Evolutionary conservation across 2,888 invertebrate species (phyloP).

Genomic region (Leptinotarsa haldemani): DNA sequence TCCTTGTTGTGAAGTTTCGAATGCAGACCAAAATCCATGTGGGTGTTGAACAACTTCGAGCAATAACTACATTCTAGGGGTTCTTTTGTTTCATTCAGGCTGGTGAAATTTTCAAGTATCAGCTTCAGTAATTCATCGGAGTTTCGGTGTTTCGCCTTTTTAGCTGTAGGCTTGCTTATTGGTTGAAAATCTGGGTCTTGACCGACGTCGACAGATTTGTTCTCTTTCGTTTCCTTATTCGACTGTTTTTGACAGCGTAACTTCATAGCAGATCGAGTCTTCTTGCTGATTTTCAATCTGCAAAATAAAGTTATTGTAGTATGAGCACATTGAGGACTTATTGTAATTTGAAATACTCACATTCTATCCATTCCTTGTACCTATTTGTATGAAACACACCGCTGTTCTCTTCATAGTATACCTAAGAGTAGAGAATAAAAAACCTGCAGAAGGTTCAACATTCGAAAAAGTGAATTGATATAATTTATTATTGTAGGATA

Average conservation of each 20-base stretch:
- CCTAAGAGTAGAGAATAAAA: no score
- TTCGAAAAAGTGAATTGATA: no score
- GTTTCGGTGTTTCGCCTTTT: slow-evolving; percentile 6
- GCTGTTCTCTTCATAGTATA: not conserved
- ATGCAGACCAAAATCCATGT: slow-evolving; percentile 58
- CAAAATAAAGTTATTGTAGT: slow-evolving; percentile 14
- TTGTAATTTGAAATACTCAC: not conserved
- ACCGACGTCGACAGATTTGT: not conserved
- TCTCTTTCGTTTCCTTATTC: slow-evolving; percentile 8
- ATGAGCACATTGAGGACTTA: not conserved
- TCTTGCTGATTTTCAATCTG: slow-evolving; percentile 26
- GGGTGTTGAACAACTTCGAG: slow-evolving; percentile 67
- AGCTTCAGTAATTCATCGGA: slow-evolving; percentile 12
- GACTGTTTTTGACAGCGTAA: slow-evolving; percentile 10
- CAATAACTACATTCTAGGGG: slow-evolving; percentile 69
- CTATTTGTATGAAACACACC: not conserved
- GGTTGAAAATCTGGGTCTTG: slow-evolving; percentile 19
- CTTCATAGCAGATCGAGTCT: not conserved
- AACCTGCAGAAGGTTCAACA: no score
- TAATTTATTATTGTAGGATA: no score
- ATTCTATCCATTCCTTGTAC: not conserved
- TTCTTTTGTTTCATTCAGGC: slow-evolving; percentile 49
- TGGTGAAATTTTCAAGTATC: slow-evolving; percentile 19
- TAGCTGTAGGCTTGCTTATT: not conserved
- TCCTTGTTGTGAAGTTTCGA: slow-evolving; percentile 56